Conservation (phyloP, 1,140 invertebrate genomes). For the Branchinecta lynchi region DNA sequence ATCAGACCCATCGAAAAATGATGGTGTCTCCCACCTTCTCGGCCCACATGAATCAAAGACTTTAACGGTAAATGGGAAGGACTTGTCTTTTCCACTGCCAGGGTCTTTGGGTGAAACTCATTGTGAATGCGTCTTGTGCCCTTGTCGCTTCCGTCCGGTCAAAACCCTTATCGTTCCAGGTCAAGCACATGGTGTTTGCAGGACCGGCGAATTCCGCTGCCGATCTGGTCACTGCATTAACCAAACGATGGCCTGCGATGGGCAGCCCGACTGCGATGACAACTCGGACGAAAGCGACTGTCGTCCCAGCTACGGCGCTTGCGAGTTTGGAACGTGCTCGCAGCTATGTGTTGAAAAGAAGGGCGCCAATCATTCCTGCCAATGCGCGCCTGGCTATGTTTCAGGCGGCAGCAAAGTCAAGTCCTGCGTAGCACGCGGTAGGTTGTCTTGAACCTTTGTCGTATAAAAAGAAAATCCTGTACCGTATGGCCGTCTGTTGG, state of each 20-base stretch:
- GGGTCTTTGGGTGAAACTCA: no score
- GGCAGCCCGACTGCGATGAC: slow-evolving; percentile 48
- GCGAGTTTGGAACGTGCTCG: slow-evolving; percentile 48
- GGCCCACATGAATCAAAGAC: no score
- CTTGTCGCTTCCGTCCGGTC: no score
- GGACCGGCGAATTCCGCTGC: slow-evolving; percentile 41
- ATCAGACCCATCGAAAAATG: no score
- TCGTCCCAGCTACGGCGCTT: slow-evolving; percentile 18
- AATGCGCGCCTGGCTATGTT: slow-evolving; percentile 47
- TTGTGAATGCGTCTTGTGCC: no score
- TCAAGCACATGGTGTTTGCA: slow-evolving; percentile 26
- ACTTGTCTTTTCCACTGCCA: no score
- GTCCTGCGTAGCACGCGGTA: slow-evolving; percentile 33
- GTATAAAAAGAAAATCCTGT: no score
- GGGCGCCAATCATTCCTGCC: slow-evolving; percentile 40
- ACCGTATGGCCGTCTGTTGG: no score
- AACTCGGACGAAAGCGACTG: slow-evolving; percentile 37
- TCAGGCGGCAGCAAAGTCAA: slow-evolving; percentile 24
- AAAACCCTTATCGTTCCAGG: background rate
- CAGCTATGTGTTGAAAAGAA: slow-evolving; percentile 54
- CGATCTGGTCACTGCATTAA: slow-evolving; percentile 51
- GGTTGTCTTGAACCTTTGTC: background rate
- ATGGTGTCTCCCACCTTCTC: no score
- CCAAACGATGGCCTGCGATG: slow-evolving; percentile 46
- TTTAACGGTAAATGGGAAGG: no score